Evolutionary conservation across 2,113 vertebrate species (phyloP), one percentile per base, ranked within the genome.

Genomic region (Pseudopipra pipra): DNA sequence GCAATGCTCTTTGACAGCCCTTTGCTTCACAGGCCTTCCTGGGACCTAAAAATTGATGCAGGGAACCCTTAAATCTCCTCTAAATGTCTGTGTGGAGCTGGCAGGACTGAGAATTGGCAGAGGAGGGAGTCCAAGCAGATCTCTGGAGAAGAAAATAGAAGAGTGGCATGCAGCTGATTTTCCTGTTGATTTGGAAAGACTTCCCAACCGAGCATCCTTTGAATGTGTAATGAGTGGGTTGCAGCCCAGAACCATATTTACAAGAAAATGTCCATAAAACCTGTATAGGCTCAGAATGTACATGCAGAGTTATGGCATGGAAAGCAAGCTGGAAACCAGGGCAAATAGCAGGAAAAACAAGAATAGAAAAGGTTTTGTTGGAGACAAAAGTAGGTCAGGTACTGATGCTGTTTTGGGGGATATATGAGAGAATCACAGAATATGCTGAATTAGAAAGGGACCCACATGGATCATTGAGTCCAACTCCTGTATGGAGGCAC

Each of bases 311-410:
- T 24, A 49, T 4, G 12, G 21, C 35, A 66, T 12, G 31, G 67
- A 80, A 77, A 88, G 33, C 39, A 85, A 87, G 61, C 20, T 87
- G 63, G 79, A 95, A 89, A 78, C 12, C 61, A 51, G 52, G 37
- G 43, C 52, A 85, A 90, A 72, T 18, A 80, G 39, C 35, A 71
- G 27, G 33, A 63, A 83, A 91, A 95, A 55, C 22, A 87, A 85
- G 67, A 90, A 61, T 18, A 73, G 21, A 78, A 85, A 47, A 76
- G 12, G 39, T 62, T 85, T 87, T 76, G 30, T 41, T 52, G 55
- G 61, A 91, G 62, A 24, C 20, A 70, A 83, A 94, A 91, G 67
- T 77, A 79, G 67, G 85, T 76, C 78, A 72, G 62, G 55, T 54
- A 75, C 41, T 37, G 72, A 65, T 62, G 59, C 33, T 37, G 31